Conservation (phyloP, 2,113 vertebrate species). For the Falcunculus frontatus region DNA sequence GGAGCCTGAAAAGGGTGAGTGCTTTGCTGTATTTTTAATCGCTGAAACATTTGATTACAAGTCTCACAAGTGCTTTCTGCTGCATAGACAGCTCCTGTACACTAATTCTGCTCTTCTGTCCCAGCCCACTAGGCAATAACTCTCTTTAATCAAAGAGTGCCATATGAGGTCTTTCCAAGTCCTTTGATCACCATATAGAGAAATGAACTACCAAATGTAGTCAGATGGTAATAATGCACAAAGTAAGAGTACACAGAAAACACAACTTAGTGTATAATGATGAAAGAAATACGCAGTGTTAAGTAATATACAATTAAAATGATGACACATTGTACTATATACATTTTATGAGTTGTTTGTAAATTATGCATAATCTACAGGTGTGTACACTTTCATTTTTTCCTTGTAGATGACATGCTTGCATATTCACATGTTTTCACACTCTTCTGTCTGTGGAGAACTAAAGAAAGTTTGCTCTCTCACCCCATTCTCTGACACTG, state of each 20-base stretch:
- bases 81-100: neutral
- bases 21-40: neutral
- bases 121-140: neutral
- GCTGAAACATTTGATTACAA: neutral
- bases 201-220: neutral
- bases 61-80: neutral
- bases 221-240: neutral
- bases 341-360: neutral
- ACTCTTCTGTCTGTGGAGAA: neutral
- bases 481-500: neutral
- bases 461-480: neutral
- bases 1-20: neutral
- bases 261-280: neutral
- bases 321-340: neutral
- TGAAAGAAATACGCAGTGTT: neutral
- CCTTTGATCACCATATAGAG: neutral
- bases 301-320: neutral
- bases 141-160: neutral
- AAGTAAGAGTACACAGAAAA: neutral
- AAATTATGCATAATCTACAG: neutral
- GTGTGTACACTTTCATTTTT: neutral
- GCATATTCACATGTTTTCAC: neutral
- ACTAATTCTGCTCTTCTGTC: neutral
- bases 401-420: neutral
- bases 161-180: neutral